Conservation (phyloP, 2,113 vertebrate genomes). For the Lutjanus erythropterus region DNA sequence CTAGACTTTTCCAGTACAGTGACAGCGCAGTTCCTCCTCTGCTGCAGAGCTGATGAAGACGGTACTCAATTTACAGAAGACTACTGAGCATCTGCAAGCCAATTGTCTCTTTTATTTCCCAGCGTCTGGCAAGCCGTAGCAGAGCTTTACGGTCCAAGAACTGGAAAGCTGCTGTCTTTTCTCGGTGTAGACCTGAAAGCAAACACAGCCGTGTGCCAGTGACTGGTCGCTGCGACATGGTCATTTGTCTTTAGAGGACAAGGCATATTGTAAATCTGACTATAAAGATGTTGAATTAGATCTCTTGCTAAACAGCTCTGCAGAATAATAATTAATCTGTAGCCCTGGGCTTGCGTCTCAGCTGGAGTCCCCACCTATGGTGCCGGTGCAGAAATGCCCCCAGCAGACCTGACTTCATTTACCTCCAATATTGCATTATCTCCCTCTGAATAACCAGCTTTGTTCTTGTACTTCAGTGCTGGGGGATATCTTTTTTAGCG, state of each 20-base stretch:
- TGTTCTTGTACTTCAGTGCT: slow-evolving; percentile 19
- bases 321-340: slow-evolving; percentile 59
- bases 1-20: background rate
- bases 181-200: slow-evolving; percentile 55
- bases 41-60: slow-evolving; percentile 50
- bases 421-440: slow-evolving; percentile 33
- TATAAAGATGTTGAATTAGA: slow-evolving; percentile 54
- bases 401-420: slow-evolving; percentile 48
- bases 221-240: slow-evolving; percentile 21
- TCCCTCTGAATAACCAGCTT: slow-evolving; percentile 20
- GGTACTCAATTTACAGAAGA: slow-evolving; percentile 40
- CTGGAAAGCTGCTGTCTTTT: slow-evolving; percentile 53
- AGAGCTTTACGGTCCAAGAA: slow-evolving; percentile 54
- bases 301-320: slow-evolving; percentile 31
- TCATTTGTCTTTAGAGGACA: slow-evolving; percentile 53
- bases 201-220: slow-evolving; percentile 46
- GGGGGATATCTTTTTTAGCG: slow-evolving; percentile 6
- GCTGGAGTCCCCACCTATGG: slow-evolving; percentile 26
- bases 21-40: background rate
- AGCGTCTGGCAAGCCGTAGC: slow-evolving; percentile 52
- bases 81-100: slow-evolving; percentile 53
- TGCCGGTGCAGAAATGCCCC: slow-evolving; percentile 32
- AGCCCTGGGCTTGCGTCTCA: slow-evolving; percentile 27
- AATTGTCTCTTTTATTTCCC: slow-evolving; percentile 62
- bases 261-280: slow-evolving; percentile 31